Conservation (phyloP, 2,113 vertebrate genomes). For the Pelecanoides urinatrix region DNA sequence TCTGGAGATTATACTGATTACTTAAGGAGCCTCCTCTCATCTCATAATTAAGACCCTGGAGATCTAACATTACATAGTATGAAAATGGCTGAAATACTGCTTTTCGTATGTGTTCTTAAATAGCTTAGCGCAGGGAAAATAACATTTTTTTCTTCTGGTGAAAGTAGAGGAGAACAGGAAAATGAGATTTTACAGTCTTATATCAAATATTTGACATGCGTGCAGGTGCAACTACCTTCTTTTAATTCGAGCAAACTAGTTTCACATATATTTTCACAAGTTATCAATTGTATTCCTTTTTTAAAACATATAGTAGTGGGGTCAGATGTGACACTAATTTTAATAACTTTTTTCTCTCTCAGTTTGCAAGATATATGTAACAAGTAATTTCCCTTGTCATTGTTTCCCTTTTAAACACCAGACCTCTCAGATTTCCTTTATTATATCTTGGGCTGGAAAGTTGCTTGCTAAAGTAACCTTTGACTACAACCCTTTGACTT, state of each 20-base stretch:
- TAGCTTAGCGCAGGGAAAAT: background rate
- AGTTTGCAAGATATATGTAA: background rate
- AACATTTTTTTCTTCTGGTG: background rate
- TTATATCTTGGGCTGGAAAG: background rate
- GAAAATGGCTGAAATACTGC: background rate
- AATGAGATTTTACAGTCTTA: background rate
- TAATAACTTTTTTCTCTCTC: background rate
- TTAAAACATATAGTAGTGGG: background rate
- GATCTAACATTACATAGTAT: background rate
- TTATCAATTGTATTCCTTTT: background rate
- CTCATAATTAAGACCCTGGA: background rate
- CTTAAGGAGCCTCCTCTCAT: background rate
- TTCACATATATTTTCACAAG: background rate
- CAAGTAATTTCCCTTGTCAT: background rate
- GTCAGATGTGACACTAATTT: background rate
- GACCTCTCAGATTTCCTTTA: background rate
- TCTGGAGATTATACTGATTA: background rate
- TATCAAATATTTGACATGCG: background rate
- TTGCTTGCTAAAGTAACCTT: background rate
- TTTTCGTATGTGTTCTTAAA: background rate
- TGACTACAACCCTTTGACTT: conserved; percentile 17
- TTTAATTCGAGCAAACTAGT: background rate
- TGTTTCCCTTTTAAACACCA: background rate
- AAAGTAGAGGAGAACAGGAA: background rate
- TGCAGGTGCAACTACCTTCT: background rate